Conservation (phyloP, 2,888 invertebrate species). For the Ferdinandea cuprea region DNA sequence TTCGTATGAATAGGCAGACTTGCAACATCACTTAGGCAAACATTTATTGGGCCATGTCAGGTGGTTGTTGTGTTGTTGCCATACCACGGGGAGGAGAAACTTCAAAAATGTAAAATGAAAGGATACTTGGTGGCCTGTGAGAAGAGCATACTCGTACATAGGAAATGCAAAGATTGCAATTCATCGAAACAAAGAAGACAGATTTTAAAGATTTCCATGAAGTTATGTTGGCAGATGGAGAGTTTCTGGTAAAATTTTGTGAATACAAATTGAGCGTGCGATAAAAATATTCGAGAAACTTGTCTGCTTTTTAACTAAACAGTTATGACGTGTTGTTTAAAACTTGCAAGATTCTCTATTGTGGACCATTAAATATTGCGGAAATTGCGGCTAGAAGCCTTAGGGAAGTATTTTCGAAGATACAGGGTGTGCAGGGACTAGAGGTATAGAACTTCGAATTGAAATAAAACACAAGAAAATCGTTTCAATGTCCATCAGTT, state of each 20-base stretch:
- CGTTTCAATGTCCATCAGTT: too few species aligned
- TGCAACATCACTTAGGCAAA: constrained; percentile 63
- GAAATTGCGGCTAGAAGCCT: too few species aligned
- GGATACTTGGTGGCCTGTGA: constrained; percentile 25
- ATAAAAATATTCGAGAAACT: not conserved
- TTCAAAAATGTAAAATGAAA: constrained; percentile 32
- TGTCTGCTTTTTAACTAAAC: not conserved
- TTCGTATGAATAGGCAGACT: constrained; percentile 55
- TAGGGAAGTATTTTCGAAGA: too few species aligned
- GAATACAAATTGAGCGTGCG: not conserved
- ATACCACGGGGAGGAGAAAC: constrained; percentile 2
- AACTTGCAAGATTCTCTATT: too few species aligned
- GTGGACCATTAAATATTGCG: too few species aligned
- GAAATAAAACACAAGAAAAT: too few species aligned
- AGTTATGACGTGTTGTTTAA: too few species aligned
- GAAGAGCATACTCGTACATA: constrained; percentile 17
- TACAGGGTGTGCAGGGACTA: too few species aligned
- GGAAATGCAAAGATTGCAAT: constrained; percentile 24
- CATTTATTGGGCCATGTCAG: constrained; percentile 63
- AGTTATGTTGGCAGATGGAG: not conserved
- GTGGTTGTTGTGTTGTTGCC: constrained; percentile 36
- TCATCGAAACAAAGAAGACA: constrained; percentile 26
- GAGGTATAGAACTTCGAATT: too few species aligned
- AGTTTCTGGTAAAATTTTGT: not conserved
- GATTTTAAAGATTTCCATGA: not conserved